Percentiles rank a stretch among this genome's conserved stretches.
These are phyloP conservation scores for Zelleria hepariella DNA, from an alignment of 2,888 invertebrate genomes.

Conservation along the genomic window DNA sequence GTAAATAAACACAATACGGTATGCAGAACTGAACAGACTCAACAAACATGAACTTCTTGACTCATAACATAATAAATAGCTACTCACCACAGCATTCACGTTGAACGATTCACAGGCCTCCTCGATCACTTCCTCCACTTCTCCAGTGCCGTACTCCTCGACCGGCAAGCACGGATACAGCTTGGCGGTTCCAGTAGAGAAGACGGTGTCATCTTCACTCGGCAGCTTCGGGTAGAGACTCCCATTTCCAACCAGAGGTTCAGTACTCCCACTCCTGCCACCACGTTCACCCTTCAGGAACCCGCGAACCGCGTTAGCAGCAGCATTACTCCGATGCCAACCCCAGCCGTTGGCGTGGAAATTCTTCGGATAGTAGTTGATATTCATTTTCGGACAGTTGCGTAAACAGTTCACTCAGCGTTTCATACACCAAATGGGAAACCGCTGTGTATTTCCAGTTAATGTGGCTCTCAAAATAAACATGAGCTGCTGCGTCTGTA, in stretches of 20 bases:
- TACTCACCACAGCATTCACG: slow-evolving; percentile 57
- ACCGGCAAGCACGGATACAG: slow-evolving; percentile 57
- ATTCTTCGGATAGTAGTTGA: slow-evolving; percentile 59
- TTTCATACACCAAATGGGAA: slow-evolving; percentile 13
- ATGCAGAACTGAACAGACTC: background rate
- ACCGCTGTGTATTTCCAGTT: slow-evolving; percentile 17
- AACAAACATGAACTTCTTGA: background rate
- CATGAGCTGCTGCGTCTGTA: slow-evolving; percentile 17
- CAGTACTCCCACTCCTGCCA: slow-evolving; percentile 33
- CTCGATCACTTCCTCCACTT: slow-evolving; percentile 57
- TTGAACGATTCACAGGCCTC: slow-evolving; percentile 54
- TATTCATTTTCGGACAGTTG: slow-evolving; percentile 15
- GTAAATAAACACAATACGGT: background rate
- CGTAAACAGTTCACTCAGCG: background rate
- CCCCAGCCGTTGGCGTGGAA: slow-evolving; percentile 64
- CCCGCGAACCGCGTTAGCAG: slow-evolving; percentile 44
- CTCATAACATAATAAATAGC: background rate
- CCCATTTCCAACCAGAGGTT: slow-evolving; percentile 38
- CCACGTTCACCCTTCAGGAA: slow-evolving; percentile 52
- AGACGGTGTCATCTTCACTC: slow-evolving; percentile 45
- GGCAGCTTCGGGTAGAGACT: slow-evolving; percentile 54
- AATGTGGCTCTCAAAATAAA: slow-evolving; percentile 22
- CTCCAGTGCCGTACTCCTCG: slow-evolving; percentile 60
- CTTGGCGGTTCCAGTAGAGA: slow-evolving; percentile 35
- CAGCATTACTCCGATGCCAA: slow-evolving; percentile 48